Conservation (phyloP, 2,797 vertebrate species). For the Muscicapa comitata region DNA sequence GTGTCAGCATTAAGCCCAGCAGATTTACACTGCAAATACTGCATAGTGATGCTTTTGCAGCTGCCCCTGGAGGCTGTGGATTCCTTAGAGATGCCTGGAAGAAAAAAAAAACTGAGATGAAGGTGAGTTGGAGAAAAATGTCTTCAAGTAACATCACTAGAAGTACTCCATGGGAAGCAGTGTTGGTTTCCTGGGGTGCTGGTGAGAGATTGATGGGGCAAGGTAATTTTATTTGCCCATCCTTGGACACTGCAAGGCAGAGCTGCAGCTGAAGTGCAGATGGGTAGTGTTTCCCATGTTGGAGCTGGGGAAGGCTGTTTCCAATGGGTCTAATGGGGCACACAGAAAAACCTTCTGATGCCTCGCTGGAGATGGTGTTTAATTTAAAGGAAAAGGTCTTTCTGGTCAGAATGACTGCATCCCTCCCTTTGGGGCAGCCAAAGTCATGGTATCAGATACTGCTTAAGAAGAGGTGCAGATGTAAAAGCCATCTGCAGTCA, state of each 20-base stretch:
- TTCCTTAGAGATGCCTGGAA: neutral
- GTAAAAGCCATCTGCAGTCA: constrained; percentile 73
- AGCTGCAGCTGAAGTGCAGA: neutral
- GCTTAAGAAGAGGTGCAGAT: constrained; percentile 70
- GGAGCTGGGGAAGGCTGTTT: neutral
- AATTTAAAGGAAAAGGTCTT: constrained; percentile 47
- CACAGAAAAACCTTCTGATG: neutral
- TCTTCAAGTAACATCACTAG: neutral
- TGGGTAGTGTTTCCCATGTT: neutral
- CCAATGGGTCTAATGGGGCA: neutral
- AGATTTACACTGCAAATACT: neutral
- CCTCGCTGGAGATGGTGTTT: constrained; percentile 1
- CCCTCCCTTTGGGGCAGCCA: neutral
- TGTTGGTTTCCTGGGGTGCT: neutral
- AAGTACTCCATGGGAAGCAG: neutral
- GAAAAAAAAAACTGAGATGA: neutral
- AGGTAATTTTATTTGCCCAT: neutral
- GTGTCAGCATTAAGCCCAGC: neutral
- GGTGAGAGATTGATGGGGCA: neutral
- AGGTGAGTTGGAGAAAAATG: neutral
- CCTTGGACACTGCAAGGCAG: neutral
- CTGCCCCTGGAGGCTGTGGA: neutral
- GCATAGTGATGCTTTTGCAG: neutral
- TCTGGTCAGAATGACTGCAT: constrained; percentile 10
- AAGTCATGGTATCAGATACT: constrained; percentile 68